These are phyloP conservation scores for Carassius auratus DNA, from an alignment of 2,113 vertebrate genomes.

Conservation along the genomic window DNA sequence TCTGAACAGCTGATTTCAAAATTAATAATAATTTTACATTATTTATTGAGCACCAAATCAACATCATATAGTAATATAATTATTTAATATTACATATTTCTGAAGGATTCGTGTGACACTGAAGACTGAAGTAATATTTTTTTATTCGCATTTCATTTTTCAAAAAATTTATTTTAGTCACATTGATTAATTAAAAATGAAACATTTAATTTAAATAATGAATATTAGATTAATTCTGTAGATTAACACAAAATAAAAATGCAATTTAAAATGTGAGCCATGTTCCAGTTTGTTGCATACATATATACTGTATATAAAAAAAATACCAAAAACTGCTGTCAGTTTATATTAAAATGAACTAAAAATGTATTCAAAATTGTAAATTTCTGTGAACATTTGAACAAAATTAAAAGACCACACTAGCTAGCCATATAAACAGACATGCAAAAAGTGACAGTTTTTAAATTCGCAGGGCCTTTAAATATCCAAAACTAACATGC, in stretches of 20 bases:
- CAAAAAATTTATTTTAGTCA: background rate
- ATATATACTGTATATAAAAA: no score
- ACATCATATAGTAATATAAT: background rate
- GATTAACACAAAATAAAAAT: no score
- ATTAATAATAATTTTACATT: background rate
- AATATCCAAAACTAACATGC: background rate
- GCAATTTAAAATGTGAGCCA: background rate
- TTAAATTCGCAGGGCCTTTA: background rate
- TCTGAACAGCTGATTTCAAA: background rate
- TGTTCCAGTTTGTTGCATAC: background rate
- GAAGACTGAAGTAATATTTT: background rate
- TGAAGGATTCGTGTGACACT: background rate
- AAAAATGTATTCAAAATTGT: no score
- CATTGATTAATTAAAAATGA: no score
- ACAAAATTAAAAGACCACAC: background rate
- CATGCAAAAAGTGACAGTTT: background rate
- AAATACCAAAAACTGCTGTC: background rate
- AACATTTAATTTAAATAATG: no score
- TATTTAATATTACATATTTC: background rate
- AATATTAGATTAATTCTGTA: no score
- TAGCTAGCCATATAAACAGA: background rate
- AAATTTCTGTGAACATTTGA: background rate
- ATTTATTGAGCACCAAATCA: background rate
- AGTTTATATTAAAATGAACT: background rate
- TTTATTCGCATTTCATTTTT: background rate